A percentile compares a stretch with the other conserved stretches of the same genome.
phyloP scores from a whole-genome alignment of 1,140 invertebrate genomes.

The Atta colombica region DNA sequence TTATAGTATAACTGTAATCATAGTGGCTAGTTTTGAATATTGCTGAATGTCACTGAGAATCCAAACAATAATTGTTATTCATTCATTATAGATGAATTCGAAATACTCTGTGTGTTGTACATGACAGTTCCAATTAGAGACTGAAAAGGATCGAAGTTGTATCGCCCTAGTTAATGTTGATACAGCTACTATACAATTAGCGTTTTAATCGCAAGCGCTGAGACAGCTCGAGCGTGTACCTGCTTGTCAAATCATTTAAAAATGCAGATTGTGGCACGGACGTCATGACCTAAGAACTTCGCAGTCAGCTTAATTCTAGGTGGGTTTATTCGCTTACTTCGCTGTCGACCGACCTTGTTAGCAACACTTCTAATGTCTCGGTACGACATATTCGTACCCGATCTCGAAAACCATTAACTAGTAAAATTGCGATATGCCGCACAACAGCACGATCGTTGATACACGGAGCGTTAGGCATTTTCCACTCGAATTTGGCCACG shows the following conservation, averaged over 20 bases:
- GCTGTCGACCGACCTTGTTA: constrained; percentile 49
- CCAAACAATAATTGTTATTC: background rate
- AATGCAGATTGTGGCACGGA: constrained; percentile 65
- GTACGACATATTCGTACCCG: constrained; percentile 2
- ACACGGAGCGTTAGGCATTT: constrained; percentile 13
- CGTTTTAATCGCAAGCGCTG: constrained; percentile 62
- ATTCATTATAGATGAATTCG: background rate
- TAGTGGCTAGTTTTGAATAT: background rate
- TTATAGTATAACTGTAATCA: background rate
- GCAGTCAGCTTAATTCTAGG: constrained; percentile 74
- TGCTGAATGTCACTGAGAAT: background rate
- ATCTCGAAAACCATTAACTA: constrained; percentile 33
- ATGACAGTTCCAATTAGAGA: constrained; percentile 25
- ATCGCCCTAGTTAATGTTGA: constrained; percentile 53
- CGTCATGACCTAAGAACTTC: constrained; percentile 55
- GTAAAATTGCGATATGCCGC: constrained; percentile 30
- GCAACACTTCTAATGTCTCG: constrained; percentile 39
- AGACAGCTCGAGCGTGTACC: constrained; percentile 41
- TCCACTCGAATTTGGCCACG: constrained; percentile 48
- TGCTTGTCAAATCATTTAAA: constrained; percentile 69
- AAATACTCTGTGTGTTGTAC: background rate
- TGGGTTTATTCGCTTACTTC: constrained; percentile 54
- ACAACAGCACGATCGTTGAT: background rate
- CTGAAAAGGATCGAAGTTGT: constrained; percentile 20
- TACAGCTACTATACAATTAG: constrained; percentile 38